Percentiles rank a stretch among this genome's conserved stretches.
Evolutionary conservation across 2,797 vertebrate genomes (phyloP).

Genomic region (Erpetoichthys calabaricus): DNA sequence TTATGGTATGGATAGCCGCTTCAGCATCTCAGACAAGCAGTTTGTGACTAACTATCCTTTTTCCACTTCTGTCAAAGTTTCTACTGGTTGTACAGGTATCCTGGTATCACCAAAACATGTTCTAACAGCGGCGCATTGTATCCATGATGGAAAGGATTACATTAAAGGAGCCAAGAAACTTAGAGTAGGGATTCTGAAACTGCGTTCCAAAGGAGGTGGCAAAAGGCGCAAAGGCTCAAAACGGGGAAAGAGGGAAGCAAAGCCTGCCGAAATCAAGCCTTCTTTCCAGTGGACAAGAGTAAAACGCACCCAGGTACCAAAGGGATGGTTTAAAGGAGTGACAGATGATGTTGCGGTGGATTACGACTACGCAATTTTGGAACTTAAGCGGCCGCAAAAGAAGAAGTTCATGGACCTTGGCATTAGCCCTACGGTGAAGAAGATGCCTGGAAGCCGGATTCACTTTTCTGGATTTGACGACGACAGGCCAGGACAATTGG

Average conservation of each 20-base stretch:
- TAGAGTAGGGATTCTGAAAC: conserved; percentile 76
- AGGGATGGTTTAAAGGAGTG: conserved; percentile 77
- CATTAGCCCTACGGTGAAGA: conserved; percentile 66
- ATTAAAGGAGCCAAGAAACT: conserved; percentile 70
- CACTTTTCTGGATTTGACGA: conserved; percentile 93
- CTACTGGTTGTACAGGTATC: conserved; percentile 84
- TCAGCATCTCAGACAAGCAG: conserved; percentile 79
- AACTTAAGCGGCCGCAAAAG: conserved; percentile 76
- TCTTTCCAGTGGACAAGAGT: conserved; percentile 89
- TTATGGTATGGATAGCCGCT: conserved; percentile 82
- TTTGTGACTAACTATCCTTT: conserved; percentile 84
- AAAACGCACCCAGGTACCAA: conserved; percentile 78
- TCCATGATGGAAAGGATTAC: conserved; percentile 82
- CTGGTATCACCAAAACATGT: conserved; percentile 80
- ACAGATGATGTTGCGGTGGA: conserved; percentile 58
- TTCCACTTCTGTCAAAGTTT: conserved; percentile 82
- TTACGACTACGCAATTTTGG: conserved; percentile 87
- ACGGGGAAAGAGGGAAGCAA: conserved; percentile 28
- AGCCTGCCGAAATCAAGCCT: conserved; percentile 42
- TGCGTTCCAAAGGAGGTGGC: conserved; percentile 46
- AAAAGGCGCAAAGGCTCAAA: conserved; percentile 30
- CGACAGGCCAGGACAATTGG: conserved; percentile 71
- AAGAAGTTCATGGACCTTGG: conserved; percentile 86
- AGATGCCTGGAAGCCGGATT: conserved; percentile 76
- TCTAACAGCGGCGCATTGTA: conserved; percentile 86